Evolutionary conservation across 37 sponge, comb jelly and placozoan genomes (phyloP).

Genomic region (Spongilla lacustris): DNA sequence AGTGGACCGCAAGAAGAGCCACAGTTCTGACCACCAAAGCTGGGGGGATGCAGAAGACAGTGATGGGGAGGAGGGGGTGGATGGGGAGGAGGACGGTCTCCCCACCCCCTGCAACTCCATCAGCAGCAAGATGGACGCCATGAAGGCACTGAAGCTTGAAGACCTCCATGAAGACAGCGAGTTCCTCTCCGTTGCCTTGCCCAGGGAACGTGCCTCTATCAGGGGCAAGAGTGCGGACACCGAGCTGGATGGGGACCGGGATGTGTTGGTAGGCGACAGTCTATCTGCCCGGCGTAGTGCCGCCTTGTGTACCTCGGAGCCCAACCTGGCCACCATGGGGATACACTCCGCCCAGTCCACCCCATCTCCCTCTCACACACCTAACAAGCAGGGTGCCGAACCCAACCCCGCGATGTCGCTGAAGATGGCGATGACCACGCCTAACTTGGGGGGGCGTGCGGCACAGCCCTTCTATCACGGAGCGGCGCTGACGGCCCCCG

Average conservation of each 20-base stretch:
- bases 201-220: neutral
- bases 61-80: neutral
- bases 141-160: neutral
- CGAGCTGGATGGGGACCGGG: neutral
- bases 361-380: neutral
- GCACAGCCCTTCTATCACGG: constrained; percentile 22
- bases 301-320: constrained; percentile 1
- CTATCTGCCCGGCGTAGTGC: neutral
- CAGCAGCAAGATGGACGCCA: neutral
- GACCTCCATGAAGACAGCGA: neutral
- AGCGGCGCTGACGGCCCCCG: constrained; percentile 9
- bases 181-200: neutral
- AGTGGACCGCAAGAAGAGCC: neutral
- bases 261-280: neutral
- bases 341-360: neutral
- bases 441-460: no score
- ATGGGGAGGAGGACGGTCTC: neutral
- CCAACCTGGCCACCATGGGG: constrained; percentile 1
- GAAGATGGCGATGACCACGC: no score
- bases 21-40: neutral
- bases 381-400: neutral
- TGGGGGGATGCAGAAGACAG: neutral
- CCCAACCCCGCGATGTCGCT: neutral
- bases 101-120: neutral
- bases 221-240: neutral